Conservation (phyloP, 2,113 vertebrate genomes). For the Amphiprion ocellaris region DNA sequence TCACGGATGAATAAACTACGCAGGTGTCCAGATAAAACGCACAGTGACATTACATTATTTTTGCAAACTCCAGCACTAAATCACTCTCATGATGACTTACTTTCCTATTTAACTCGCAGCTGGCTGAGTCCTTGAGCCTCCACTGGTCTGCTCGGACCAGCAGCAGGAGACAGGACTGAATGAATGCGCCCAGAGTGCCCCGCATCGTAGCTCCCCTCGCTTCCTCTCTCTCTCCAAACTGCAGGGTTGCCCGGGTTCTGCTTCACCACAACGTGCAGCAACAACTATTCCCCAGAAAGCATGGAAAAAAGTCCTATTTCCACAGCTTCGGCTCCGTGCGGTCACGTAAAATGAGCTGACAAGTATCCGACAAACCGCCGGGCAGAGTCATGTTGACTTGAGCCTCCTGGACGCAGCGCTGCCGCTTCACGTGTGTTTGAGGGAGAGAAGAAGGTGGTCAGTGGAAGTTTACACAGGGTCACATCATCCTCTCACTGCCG, state of each 20-base stretch:
- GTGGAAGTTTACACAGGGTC: constrained; percentile 51
- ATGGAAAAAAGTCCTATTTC: constrained; percentile 22
- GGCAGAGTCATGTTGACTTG: constrained; percentile 65
- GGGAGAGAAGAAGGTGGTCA: constrained; percentile 31
- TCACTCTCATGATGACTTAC: constrained; percentile 65
- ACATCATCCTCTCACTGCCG: constrained; percentile 42
- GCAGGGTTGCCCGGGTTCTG: constrained; percentile 27
- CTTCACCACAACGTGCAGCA: constrained; percentile 43
- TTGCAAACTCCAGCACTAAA: background rate
- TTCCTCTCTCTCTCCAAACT: constrained; percentile 42
- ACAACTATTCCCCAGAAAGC: constrained; percentile 30
- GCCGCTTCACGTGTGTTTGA: constrained; percentile 51
- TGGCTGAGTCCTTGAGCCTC: constrained; percentile 77
- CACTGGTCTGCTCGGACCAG: constrained; percentile 82
- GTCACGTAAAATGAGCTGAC: constrained; percentile 59
- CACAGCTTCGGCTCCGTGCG: constrained; percentile 60
- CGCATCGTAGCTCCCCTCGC: constrained; percentile 75
- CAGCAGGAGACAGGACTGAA: constrained; percentile 82
- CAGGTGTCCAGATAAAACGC: no score
- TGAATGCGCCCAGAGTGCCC: constrained; percentile 77
- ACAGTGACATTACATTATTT: no score
- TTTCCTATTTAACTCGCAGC: constrained; percentile 84
- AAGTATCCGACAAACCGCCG: constrained; percentile 64
- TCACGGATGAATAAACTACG: no score
- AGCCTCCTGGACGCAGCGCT: constrained; percentile 38